phyloP scores from a whole-genome alignment of 1,140 invertebrate species.

The Brachystomella parvula region DNA sequence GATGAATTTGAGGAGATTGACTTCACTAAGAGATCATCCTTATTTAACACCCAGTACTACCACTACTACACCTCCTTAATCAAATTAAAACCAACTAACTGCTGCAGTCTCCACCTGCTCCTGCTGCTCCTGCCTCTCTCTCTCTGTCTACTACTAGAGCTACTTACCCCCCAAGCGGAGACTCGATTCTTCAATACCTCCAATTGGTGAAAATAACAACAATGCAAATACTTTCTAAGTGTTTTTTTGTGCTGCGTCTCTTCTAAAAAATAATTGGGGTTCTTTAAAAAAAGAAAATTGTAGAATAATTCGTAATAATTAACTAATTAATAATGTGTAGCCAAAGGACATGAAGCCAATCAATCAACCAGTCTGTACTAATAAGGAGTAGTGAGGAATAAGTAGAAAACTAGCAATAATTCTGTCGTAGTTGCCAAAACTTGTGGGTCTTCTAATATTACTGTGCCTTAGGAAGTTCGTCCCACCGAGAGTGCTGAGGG shows the following conservation, averaged over 20 bases:
- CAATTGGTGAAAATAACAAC: neutral
- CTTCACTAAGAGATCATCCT: slow-evolving; percentile 9
- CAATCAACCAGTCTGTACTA: too few species aligned
- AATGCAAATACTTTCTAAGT: slow-evolving; percentile 3
- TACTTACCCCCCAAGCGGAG: neutral
- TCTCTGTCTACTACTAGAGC: neutral
- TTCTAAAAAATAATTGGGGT: too few species aligned
- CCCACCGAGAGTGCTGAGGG: too few species aligned
- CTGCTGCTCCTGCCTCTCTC: neutral
- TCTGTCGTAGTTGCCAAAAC: too few species aligned
- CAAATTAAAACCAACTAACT: slow-evolving; percentile 5
- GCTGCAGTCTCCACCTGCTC: neutral
- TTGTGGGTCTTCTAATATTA: too few species aligned
- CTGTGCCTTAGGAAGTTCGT: neutral
- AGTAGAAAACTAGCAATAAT: too few species aligned
- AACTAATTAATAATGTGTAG: too few species aligned
- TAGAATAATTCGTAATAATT: too few species aligned
- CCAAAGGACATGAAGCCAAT: too few species aligned
- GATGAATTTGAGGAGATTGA: slow-evolving; percentile 10
- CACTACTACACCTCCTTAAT: slow-evolving; percentile 12
- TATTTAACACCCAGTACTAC: slow-evolving; percentile 11
- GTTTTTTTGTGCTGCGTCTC: too few species aligned
- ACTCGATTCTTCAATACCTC: neutral
- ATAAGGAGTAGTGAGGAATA: too few species aligned
- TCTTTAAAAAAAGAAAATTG: too few species aligned